Conservation (phyloP, 2,797 vertebrate species). For the Darevskia mixta region DNA sequence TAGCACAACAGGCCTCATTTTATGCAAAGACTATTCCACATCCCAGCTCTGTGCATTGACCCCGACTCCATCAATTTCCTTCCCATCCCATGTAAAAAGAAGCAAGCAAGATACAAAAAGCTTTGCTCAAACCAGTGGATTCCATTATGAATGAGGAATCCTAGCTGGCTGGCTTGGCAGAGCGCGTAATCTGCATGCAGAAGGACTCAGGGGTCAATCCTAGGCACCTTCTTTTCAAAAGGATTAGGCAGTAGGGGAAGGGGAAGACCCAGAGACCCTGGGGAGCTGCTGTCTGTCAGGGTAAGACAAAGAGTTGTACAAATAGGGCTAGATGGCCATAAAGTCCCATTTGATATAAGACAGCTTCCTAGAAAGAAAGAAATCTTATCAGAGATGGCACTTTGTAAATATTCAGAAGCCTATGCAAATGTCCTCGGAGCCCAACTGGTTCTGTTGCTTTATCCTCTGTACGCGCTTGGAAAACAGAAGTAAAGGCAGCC, state of each 20-base stretch:
- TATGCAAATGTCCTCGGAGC: background rate
- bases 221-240: background rate
- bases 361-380: background rate
- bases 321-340: background rate
- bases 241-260: no score
- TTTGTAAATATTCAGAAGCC: background rate
- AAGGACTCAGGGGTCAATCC: background rate
- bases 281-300: background rate
- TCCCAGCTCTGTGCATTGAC: background rate
- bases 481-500: background rate
- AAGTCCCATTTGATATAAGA: background rate
- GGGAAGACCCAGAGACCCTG: background rate
- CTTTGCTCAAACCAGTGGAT: background rate
- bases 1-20: background rate
- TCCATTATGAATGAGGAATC: background rate
- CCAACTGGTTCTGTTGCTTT: background rate
- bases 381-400: background rate
- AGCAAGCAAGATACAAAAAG: background rate
- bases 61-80: background rate
- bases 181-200: background rate
- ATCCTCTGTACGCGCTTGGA: background rate
- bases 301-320: background rate
- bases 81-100: background rate
- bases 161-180: no score
- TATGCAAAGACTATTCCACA: background rate